These are phyloP conservation scores for Coptotermes formosanus DNA, from an alignment of 1,140 invertebrate genomes.

Conservation along the genomic window DNA sequence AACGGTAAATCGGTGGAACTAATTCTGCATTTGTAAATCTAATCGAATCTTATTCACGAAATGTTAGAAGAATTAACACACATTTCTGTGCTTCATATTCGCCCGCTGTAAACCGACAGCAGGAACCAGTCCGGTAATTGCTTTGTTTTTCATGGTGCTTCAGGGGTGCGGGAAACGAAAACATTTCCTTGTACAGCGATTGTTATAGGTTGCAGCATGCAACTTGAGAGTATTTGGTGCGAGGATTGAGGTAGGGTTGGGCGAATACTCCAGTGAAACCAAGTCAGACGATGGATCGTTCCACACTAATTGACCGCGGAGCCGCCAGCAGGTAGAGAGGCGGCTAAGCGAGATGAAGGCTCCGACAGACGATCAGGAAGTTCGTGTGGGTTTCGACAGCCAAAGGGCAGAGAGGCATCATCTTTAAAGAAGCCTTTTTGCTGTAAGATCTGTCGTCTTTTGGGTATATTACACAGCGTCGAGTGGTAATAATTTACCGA, in stretches of 20 bases:
- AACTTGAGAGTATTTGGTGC: not conserved
- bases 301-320: slow-evolving; percentile 6
- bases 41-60: not conserved
- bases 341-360: not conserved
- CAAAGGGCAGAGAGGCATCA: too few relatives aligned
- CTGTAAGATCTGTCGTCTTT: too few relatives aligned
- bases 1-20: not conserved
- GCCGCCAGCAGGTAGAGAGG: not conserved
- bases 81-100: not conserved
- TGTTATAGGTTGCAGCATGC: not conserved
- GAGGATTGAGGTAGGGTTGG: not conserved
- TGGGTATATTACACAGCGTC: too few relatives aligned
- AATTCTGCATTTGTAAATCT: not conserved
- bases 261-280: not conserved
- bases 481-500: too few relatives aligned
- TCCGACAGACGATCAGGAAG: not conserved
- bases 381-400: not conserved
- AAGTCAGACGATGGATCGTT: slow-evolving; percentile 4
- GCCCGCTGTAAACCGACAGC: not conserved
- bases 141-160: too few relatives aligned
- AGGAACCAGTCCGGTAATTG: not conserved
- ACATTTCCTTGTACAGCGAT: not conserved
- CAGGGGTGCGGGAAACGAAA: not conserved
- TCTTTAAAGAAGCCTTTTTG: too few relatives aligned
- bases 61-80: not conserved